Evolutionary conservation across 2,797 vertebrate species (phyloP).

Genomic region (Okamejei kenojei): DNA sequence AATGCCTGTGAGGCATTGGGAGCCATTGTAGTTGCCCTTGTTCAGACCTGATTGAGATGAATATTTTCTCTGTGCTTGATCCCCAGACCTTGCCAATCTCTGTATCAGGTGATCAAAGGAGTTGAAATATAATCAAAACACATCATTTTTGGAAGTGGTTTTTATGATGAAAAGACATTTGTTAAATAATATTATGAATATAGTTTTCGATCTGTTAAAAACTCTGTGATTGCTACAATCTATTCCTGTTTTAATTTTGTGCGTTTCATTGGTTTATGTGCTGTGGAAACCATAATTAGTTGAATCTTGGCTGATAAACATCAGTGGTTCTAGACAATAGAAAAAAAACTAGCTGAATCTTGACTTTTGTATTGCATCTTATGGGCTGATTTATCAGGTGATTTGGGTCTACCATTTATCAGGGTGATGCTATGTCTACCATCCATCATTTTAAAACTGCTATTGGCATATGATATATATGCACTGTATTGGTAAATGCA

Average conservation of each 20-base stretch:
- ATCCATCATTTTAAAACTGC: not conserved
- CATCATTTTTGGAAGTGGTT: not conserved
- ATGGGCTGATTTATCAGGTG: not conserved
- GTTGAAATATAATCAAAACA: not conserved
- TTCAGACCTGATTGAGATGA: not conserved
- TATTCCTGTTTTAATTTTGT: not conserved
- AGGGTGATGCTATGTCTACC: not conserved
- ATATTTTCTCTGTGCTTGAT: not conserved
- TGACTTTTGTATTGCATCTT: not conserved
- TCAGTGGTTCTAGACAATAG: not conserved
- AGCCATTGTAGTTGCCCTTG: not conserved
- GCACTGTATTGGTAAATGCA: not conserved
- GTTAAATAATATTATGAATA: constrained; percentile 1
- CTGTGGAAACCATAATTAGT: not conserved
- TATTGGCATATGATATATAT: not conserved
- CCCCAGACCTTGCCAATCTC: not conserved
- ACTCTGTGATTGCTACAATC: not conserved
- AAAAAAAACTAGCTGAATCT: not conserved
- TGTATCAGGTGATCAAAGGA: not conserved
- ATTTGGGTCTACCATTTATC: too few species aligned
- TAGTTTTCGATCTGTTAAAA: not conserved
- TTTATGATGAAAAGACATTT: not conserved
- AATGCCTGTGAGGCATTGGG: not conserved
- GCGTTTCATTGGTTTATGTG: not conserved
- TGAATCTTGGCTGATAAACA: not conserved